Evolutionary conservation across 2,888 invertebrate species (phyloP).

Genomic region (Molorchus minor): DNA sequence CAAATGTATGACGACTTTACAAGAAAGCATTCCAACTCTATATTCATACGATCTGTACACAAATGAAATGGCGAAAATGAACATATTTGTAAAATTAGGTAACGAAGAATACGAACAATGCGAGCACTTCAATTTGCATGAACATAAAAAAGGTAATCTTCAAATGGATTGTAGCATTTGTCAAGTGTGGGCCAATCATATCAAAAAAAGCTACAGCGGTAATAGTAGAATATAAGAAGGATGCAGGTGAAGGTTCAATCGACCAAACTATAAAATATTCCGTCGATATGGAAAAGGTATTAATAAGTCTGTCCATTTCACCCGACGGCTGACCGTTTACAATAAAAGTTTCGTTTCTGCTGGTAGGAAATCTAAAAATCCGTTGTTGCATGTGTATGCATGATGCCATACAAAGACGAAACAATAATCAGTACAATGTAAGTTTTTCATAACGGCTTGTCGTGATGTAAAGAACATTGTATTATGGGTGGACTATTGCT

Average conservation of each 20-base stretch:
- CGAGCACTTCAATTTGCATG: too few species aligned
- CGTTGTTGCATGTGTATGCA: too few species aligned
- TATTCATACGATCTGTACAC: background rate
- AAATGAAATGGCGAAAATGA: background rate
- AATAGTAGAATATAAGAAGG: background rate
- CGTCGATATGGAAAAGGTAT: background rate
- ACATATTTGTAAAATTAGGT: constrained; percentile 1
- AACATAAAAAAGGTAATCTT: background rate
- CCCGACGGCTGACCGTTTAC: background rate
- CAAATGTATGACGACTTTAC: background rate
- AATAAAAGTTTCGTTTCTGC: background rate
- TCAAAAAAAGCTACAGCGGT: background rate
- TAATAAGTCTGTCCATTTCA: background rate
- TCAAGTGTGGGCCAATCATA: background rate
- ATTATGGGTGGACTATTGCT: too few species aligned
- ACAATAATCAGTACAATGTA: too few species aligned
- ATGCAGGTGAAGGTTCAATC: background rate
- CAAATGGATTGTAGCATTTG: constrained; percentile 1
- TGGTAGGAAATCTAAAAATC: background rate
- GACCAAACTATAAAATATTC: too few species aligned
- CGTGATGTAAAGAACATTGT: too few species aligned
- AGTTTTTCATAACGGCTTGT: too few species aligned
- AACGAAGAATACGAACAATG: too few species aligned
- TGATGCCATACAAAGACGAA: too few species aligned
- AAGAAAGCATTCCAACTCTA: background rate